These are phyloP conservation scores for Atethmia centrago DNA, from an alignment of 2,888 invertebrate species.

Conservation along the genomic window DNA sequence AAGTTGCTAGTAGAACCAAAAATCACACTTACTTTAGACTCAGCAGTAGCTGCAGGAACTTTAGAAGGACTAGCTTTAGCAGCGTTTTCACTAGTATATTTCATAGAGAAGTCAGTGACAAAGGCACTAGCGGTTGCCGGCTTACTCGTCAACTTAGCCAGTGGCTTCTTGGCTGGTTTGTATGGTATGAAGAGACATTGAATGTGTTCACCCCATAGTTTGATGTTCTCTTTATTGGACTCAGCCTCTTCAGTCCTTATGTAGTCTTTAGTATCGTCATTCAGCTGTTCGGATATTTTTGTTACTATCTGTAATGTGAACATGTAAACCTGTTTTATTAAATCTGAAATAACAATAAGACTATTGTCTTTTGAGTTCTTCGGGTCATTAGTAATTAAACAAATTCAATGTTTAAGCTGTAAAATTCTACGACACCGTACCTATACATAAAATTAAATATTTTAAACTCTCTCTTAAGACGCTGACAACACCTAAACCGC, in stretches of 20 bases:
- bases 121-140: constrained; percentile 81
- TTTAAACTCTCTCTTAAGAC: neutral
- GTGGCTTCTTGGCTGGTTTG: constrained; percentile 79
- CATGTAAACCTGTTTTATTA: neutral
- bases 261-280: constrained; percentile 86
- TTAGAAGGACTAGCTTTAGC: constrained; percentile 60
- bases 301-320: constrained; percentile 83
- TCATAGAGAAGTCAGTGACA: constrained; percentile 89
- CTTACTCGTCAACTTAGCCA: constrained; percentile 82
- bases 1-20: neutral
- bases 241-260: constrained; percentile 81
- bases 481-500: no score
- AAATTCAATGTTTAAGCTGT: neutral
- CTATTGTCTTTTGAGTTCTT: neutral
- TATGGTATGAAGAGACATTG: constrained; percentile 85
- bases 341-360: constrained; percentile 4
- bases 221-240: constrained; percentile 78
- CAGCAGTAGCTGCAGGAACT: constrained; percentile 62
- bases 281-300: constrained; percentile 84
- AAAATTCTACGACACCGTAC: no score
- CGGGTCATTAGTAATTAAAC: neutral
- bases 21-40: constrained; percentile 76
- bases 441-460: neutral
- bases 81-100: constrained; percentile 74
- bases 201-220: constrained; percentile 87